A percentile compares a stretch with the other conserved stretches of the same genome.
These are phyloP conservation scores for Ploceus nigricollis DNA, from an alignment of 2,113 vertebrate genomes.

Conservation along the genomic window DNA sequence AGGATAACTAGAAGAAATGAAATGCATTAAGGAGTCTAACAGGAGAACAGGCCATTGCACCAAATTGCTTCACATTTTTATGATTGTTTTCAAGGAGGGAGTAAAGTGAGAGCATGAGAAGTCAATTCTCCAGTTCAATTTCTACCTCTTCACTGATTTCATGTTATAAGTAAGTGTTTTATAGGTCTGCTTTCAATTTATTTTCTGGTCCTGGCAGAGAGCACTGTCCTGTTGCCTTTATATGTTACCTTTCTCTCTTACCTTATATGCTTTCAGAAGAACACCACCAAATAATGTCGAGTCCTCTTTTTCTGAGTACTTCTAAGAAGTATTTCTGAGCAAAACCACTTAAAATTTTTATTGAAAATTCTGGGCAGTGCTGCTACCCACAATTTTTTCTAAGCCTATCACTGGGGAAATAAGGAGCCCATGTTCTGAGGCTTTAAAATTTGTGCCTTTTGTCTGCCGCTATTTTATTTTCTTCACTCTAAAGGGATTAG, in stretches of 20 bases:
- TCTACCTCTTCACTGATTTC: constrained; percentile 18
- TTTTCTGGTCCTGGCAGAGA: background rate
- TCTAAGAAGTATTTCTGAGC: background rate
- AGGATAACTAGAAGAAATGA: constrained; percentile 22
- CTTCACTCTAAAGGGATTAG: background rate
- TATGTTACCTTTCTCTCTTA: background rate
- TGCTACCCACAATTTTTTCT: background rate
- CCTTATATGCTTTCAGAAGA: background rate
- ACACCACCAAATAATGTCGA: background rate
- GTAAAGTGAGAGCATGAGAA: constrained; percentile 30
- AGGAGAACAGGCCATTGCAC: background rate
- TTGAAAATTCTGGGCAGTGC: background rate
- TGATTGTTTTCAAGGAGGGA: constrained; percentile 27
- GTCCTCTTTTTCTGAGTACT: background rate
- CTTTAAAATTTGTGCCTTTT: background rate
- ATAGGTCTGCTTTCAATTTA: background rate
- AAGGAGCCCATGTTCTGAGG: background rate
- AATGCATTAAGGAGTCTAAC: constrained; percentile 1
- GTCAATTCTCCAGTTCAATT: constrained; percentile 14
- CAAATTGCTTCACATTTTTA: constrained; percentile 33
- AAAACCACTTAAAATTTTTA: background rate
- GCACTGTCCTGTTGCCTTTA: background rate
- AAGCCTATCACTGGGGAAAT: background rate
- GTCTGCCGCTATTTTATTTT: background rate
- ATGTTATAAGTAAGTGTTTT: background rate